Conservation (phyloP, 2,113 vertebrate genomes). For the Mesocricetus auratus region DNA sequence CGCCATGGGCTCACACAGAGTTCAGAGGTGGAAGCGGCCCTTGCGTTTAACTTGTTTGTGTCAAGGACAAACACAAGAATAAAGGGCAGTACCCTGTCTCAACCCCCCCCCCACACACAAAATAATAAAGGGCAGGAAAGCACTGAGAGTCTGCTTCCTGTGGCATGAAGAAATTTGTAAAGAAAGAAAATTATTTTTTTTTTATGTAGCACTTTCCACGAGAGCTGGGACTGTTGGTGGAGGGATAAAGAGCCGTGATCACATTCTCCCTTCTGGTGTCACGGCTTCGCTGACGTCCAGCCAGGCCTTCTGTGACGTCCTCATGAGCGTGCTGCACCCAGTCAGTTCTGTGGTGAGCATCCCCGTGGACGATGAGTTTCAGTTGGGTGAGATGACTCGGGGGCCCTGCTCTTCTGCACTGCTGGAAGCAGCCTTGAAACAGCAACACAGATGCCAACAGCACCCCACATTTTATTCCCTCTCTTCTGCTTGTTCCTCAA, state of each 20-base stretch:
- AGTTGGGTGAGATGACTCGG: no score
- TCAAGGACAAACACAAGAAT: not conserved
- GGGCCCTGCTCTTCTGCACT: not conserved
- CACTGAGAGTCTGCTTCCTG: no score
- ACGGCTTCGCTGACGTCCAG: not conserved
- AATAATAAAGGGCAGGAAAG: not conserved
- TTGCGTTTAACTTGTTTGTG: not conserved
- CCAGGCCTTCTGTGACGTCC: not conserved
- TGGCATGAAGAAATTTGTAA: not conserved
- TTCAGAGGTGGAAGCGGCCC: rapidly evolving
- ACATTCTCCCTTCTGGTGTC: not conserved
- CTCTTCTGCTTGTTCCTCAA: not conserved
- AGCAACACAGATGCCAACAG: not conserved
- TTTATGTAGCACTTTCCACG: not conserved
- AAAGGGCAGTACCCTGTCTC: no score
- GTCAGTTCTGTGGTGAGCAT: not conserved
- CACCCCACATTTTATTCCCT: not conserved
- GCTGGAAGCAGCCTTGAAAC: no score
- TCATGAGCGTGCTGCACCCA: no score
- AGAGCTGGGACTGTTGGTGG: not conserved
- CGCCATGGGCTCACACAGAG: no score
- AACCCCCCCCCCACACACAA: no score
- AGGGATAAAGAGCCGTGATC: not conserved
- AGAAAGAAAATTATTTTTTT: no score
- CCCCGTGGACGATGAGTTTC: rapidly evolving